phyloP scores from a whole-genome alignment of 1,140 invertebrate genomes.

The Drosophila pachea region DNA sequence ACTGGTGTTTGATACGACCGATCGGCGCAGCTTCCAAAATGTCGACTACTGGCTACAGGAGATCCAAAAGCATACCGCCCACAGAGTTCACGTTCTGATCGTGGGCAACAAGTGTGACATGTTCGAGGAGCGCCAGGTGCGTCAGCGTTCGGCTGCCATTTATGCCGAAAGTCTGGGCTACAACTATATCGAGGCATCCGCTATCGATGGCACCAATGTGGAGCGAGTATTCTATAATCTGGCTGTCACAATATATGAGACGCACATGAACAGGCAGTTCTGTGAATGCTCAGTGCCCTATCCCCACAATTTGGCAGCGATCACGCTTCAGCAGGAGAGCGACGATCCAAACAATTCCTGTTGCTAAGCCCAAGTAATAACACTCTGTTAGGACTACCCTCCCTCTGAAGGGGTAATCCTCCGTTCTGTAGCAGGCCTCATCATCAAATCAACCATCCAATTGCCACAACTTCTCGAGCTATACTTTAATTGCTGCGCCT shows the following conservation, averaged over 20 bases:
- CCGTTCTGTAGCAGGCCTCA: too few species aligned
- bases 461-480: too few species aligned
- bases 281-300: too few species aligned
- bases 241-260: constrained; percentile 19
- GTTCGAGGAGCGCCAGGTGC: constrained; percentile 18
- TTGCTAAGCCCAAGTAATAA: constrained; percentile 14
- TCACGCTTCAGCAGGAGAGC: too few species aligned
- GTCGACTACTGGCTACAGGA: constrained; percentile 40
- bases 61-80: not conserved
- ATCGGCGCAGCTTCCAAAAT: not conserved
- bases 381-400: not conserved
- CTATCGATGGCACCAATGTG: constrained; percentile 29
- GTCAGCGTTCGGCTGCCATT: not conserved
- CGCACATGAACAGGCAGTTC: not conserved
- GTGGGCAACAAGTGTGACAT: constrained; percentile 56
- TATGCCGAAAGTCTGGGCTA: constrained; percentile 18
- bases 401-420: too few species aligned
- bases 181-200: not conserved
- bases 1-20: constrained; percentile 46
- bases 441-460: too few species aligned
- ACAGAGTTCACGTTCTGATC: constrained; percentile 10
- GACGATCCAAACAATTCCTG: too few species aligned
- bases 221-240: constrained; percentile 21
- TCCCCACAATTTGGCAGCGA: too few species aligned
- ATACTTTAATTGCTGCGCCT: too few species aligned